Evolutionary conservation across 2,113 vertebrate species (phyloP).

Genomic region (Varanus salvator): DNA sequence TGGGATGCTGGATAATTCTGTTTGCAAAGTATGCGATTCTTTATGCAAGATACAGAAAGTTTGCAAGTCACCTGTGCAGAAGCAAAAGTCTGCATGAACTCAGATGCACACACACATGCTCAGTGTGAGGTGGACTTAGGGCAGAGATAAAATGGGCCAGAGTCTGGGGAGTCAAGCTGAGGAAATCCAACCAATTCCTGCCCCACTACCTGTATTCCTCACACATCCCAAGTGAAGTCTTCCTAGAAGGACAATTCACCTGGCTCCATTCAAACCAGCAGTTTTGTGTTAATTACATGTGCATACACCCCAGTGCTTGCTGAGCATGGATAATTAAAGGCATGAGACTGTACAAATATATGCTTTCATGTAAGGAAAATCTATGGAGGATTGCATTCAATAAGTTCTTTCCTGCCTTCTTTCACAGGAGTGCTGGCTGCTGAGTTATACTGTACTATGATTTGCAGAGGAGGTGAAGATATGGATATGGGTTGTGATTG

Average conservation of each 20-base stretch:
- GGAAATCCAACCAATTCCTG: no score
- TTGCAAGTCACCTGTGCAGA: no score
- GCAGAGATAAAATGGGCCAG: no score
- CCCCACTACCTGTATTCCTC: no score
- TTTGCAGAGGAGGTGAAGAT: neutral
- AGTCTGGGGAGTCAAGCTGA: no score
- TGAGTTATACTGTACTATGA: neutral
- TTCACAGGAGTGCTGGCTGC: neutral
- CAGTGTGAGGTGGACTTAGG: no score
- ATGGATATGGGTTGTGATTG: neutral
- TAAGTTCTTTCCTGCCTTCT: neutral
- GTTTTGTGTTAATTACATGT: neutral
- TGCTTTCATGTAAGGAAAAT: neutral
- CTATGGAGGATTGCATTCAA: neutral
- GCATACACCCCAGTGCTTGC: neutral
- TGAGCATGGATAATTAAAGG: neutral
- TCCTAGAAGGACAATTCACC: neutral
- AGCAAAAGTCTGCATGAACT: no score
- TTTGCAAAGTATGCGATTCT: no score
- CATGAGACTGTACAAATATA: neutral
- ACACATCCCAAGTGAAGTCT: no score
- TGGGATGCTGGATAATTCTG: no score
- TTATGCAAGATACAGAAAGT: no score
- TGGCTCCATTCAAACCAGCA: neutral
- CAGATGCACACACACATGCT: no score